These are phyloP conservation scores for Magallana gigas DNA, from an alignment of 1,140 invertebrate genomes.

Conservation along the genomic window DNA sequence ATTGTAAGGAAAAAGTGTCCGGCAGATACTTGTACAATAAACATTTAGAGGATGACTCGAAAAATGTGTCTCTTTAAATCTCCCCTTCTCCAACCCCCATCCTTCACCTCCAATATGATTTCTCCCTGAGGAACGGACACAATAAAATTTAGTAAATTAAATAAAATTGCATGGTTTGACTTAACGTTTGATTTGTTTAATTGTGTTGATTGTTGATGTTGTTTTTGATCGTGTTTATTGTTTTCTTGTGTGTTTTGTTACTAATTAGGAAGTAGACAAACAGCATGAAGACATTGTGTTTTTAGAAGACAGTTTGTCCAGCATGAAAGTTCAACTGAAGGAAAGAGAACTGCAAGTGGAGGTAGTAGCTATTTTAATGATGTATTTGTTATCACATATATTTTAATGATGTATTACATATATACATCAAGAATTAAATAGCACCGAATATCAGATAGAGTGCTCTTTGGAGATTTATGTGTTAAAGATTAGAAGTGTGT, in stretches of 20 bases:
- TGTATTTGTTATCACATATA: neutral
- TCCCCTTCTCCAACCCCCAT: too few species aligned
- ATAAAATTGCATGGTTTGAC: too few species aligned
- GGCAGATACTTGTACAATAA: too few species aligned
- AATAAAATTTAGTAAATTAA: too few species aligned
- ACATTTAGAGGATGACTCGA: too few species aligned
- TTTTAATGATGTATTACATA: neutral
- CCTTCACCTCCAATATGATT: too few species aligned
- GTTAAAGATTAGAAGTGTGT: too few species aligned
- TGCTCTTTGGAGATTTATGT: too few species aligned
- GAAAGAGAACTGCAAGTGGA: slow-evolving; percentile 59
- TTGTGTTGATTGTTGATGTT: slow-evolving; percentile 1
- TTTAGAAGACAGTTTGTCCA: slow-evolving; percentile 52
- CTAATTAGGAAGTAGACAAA: slow-evolving; percentile 51
- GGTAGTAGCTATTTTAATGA: slow-evolving; percentile 52
- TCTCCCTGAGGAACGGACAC: too few species aligned
- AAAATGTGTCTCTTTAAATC: too few species aligned
- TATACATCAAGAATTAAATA: neutral
- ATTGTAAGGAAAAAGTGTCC: too few species aligned
- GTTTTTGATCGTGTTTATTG: neutral
- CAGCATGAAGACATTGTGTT: slow-evolving; percentile 50
- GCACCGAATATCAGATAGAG: too few species aligned
- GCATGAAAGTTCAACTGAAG: slow-evolving; percentile 55
- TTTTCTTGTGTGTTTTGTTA: slow-evolving; percentile 39
- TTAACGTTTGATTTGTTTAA: neutral